These are phyloP conservation scores for Parascotia fuliginaria DNA, from an alignment of 2,888 invertebrate genomes.

Conservation along the genomic window DNA sequence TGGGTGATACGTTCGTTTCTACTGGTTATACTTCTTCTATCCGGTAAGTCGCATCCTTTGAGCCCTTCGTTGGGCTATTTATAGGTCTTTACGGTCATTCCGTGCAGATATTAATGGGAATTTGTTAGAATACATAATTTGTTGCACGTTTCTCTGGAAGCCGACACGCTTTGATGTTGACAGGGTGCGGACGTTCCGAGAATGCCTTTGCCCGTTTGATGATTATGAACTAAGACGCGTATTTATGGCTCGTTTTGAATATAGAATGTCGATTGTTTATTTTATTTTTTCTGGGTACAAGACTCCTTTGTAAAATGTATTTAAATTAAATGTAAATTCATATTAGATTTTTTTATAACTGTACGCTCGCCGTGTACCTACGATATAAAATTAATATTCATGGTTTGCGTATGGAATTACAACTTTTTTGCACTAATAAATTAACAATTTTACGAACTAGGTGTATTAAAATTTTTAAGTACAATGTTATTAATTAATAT, in stretches of 20 bases:
- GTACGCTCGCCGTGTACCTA: too few species aligned
- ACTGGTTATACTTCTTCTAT: slow-evolving; percentile 66
- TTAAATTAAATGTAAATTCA: too few species aligned
- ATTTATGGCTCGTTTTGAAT: slow-evolving; percentile 42
- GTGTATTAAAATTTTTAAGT: too few species aligned
- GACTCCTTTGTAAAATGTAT: neutral
- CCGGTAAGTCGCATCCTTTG: slow-evolving; percentile 78
- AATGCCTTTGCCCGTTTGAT: slow-evolving; percentile 47
- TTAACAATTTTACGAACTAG: too few species aligned
- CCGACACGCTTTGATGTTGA: slow-evolving; percentile 54
- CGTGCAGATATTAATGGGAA: slow-evolving; percentile 72
- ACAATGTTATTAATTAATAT: too few species aligned
- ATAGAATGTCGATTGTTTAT: slow-evolving; percentile 36
- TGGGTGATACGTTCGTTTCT: slow-evolving; percentile 63
- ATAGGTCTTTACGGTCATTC: slow-evolving; percentile 73
- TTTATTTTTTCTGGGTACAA: slow-evolving; percentile 4
- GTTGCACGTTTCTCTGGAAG: slow-evolving; percentile 47
- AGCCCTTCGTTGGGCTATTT: slow-evolving; percentile 71
- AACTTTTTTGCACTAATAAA: too few species aligned
- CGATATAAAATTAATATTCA: too few species aligned
- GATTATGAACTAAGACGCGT: slow-evolving; percentile 42
- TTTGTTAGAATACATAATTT: slow-evolving; percentile 60
- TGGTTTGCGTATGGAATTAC: too few species aligned
- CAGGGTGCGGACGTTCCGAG: slow-evolving; percentile 43
- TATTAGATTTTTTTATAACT: too few species aligned